These are phyloP conservation scores for Caerostris darwini DNA, from an alignment of 1,140 invertebrate genomes.

Conservation along the genomic window DNA sequence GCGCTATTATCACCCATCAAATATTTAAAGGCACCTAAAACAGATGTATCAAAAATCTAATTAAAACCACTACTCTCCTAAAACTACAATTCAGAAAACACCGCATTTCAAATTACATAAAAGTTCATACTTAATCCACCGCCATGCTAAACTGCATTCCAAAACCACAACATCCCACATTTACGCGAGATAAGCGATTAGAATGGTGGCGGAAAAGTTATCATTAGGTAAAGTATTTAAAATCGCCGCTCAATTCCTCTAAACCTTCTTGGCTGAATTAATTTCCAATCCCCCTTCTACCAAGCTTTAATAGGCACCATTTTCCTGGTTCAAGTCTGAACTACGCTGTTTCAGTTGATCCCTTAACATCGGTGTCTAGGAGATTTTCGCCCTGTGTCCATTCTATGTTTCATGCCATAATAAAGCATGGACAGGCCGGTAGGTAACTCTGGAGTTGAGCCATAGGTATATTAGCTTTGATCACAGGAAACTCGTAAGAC, in stretches of 20 bases:
- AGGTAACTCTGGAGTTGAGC: background rate
- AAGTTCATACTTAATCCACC: too few species aligned
- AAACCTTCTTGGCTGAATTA: background rate
- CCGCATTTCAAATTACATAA: too few species aligned
- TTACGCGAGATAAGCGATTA: too few species aligned
- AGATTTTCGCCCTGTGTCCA: background rate
- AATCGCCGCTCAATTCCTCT: background rate
- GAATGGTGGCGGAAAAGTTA: background rate
- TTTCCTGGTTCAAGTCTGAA: background rate
- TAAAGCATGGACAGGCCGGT: background rate
- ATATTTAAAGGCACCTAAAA: too few species aligned
- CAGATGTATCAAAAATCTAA: too few species aligned
- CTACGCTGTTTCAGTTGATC: too few species aligned
- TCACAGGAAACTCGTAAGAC: background rate
- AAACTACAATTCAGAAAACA: too few species aligned
- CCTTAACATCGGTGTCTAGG: too few species aligned
- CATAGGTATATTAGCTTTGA: background rate
- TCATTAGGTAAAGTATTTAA: background rate
- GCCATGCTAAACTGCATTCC: too few species aligned
- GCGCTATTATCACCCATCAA: too few species aligned
- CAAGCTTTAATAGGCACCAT: background rate
- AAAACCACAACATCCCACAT: too few species aligned
- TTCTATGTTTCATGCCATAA: background rate
- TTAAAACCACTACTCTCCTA: too few species aligned
- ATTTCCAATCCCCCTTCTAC: background rate